Evolutionary conservation across 92 coral and sea anemone species (phyloP).

Genomic region (Parazoanthus swiftii): DNA sequence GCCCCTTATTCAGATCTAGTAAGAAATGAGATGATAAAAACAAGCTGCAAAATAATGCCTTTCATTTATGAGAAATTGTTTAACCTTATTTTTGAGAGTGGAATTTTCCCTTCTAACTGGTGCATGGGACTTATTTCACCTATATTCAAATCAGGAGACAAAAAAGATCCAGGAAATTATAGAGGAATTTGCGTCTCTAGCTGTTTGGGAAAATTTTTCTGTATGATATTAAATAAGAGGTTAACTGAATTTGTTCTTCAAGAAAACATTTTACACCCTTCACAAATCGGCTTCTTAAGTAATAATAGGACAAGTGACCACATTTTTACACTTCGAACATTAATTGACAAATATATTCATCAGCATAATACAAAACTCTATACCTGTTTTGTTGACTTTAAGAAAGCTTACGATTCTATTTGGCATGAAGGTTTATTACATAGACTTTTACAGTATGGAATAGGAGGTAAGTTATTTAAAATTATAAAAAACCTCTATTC

Average conservation of each 20-base stretch:
- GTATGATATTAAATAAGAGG: not conserved
- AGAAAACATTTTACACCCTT: not conserved
- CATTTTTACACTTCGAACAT: not conserved
- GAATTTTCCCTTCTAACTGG: conserved; percentile 7
- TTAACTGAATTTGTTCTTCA: conserved; percentile 14
- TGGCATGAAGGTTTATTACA: conserved; percentile 30
- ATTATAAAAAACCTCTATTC: too few relatives aligned
- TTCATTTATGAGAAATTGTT: conserved; percentile 3
- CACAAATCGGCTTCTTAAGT: not conserved
- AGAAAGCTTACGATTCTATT: not conserved
- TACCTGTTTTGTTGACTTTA: not conserved
- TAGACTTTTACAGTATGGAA: too few relatives aligned
- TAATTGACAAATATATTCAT: not conserved
- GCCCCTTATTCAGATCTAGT: conserved; percentile 19
- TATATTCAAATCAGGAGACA: conserved; percentile 26
- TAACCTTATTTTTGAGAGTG: conserved; percentile 1
- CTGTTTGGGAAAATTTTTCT: conserved; percentile 22
- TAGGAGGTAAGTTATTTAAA: too few relatives aligned
- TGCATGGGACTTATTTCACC: not conserved
- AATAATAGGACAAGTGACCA: not conserved
- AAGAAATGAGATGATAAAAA: conserved; percentile 20
- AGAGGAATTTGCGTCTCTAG: not conserved
- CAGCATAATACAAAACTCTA: conserved; percentile 3
- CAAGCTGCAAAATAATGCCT: conserved; percentile 4
- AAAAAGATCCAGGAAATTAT: conserved; percentile 10